Percentiles rank a stretch among this genome's conserved stretches.
Evolutionary conservation across 2,888 invertebrate genomes (phyloP).

Genomic region (Leptarthrus brevirostris): DNA sequence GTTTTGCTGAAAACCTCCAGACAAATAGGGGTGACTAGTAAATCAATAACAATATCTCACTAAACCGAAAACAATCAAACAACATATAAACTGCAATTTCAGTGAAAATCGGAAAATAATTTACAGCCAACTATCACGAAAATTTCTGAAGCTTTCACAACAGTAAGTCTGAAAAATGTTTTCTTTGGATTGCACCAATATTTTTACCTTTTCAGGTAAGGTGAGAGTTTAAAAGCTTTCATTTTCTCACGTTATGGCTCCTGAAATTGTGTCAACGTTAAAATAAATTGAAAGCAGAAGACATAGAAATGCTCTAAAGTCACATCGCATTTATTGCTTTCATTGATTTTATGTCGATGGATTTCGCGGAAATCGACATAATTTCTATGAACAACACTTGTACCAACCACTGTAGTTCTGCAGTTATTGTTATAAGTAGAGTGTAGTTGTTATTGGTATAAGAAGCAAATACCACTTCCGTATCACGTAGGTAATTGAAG

Average conservation of each 20-base stretch:
- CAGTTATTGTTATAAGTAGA: conserved; percentile 2
- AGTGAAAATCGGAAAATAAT: neutral
- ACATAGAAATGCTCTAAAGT: conserved; percentile 15
- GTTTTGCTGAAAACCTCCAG: too few relatives aligned
- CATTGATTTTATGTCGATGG: conserved; percentile 33
- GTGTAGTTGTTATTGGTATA: neutral
- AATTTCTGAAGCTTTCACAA: neutral
- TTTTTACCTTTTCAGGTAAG: neutral
- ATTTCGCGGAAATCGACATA: conserved; percentile 38
- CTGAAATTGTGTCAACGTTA: conserved; percentile 38
- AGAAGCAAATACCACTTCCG: conserved; percentile 7
- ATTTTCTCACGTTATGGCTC: conserved; percentile 24
- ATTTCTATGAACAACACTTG: conserved; percentile 27
- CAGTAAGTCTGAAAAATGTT: conserved; percentile 10
- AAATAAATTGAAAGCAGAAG: conserved; percentile 40
- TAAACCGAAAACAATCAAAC: neutral
- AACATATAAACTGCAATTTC: neutral
- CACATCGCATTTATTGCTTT: conserved; percentile 30
- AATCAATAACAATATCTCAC: too few relatives aligned
- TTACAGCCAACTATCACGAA: neutral
- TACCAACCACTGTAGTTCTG: neutral
- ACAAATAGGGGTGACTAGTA: too few relatives aligned
- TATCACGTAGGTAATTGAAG: conserved; percentile 37
- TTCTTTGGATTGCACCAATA: neutral
- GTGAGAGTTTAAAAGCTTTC: conserved; percentile 16